Conservation (phyloP, 2,888 invertebrate genomes). For the Flexamia atlantica region DNA sequence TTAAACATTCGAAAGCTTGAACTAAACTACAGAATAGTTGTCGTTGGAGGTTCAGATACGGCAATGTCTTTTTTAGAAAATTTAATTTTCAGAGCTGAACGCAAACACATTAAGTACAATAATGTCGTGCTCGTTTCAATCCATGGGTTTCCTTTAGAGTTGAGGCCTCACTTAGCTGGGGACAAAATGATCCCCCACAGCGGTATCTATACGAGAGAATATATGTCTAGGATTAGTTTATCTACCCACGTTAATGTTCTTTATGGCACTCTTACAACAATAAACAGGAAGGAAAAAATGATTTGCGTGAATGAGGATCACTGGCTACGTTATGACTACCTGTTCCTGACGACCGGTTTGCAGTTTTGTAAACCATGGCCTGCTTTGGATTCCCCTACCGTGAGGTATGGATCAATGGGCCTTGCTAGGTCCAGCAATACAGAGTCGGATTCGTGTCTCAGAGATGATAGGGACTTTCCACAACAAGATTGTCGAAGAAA, state of each 20-base stretch:
- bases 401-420: not conserved
- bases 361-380: slow-evolving; percentile 69
- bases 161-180: not conserved
- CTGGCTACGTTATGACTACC: slow-evolving; percentile 72
- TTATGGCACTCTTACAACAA: slow-evolving; percentile 27
- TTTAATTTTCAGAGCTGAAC: slow-evolving; percentile 75
- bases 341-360: slow-evolving; percentile 73
- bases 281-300: slow-evolving; percentile 44
- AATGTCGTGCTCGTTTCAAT: slow-evolving; percentile 14
- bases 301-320: slow-evolving; percentile 27
- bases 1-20: slow-evolving; percentile 73
- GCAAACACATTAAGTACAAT: slow-evolving; percentile 17
- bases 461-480: not conserved
- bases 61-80: slow-evolving; percentile 81
- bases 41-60: slow-evolving; percentile 82
- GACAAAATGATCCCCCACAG: slow-evolving; percentile 30
- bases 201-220: slow-evolving; percentile 34
- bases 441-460: not conserved
- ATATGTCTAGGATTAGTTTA: not conserved
- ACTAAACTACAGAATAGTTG: slow-evolving; percentile 80
- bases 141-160: slow-evolving; percentile 37
- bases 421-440: not conserved
- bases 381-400: not conserved
- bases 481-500: slow-evolving; percentile 7
- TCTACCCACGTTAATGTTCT: slow-evolving; percentile 38